A percentile compares a stretch with the other conserved stretches of the same genome.
Evolutionary conservation across 2,113 vertebrate species (phyloP).

Genomic region (Toxostoma redivivum): DNA sequence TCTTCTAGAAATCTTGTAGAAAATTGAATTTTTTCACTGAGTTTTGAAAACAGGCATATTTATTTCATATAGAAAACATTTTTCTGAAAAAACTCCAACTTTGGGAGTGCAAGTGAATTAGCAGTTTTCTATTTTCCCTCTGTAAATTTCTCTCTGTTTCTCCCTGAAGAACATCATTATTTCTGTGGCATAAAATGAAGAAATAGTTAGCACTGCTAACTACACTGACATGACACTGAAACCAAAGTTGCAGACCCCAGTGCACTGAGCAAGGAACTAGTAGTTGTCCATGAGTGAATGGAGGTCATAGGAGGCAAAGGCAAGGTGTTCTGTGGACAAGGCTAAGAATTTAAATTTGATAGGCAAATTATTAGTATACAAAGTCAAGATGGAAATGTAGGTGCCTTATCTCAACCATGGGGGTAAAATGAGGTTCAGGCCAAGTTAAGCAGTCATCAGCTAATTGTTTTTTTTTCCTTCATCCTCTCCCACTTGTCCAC

Average conservation of each 20-base stretch:
- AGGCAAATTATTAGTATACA: background rate
- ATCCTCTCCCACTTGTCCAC: background rate
- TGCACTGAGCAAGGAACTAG: background rate
- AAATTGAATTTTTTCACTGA: background rate
- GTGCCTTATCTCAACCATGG: background rate
- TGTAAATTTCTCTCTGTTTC: background rate
- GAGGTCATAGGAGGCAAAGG: background rate
- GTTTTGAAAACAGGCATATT: background rate
- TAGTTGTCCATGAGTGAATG: background rate
- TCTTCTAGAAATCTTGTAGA: background rate
- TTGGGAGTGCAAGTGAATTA: background rate
- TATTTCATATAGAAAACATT: background rate
- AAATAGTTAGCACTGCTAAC: background rate
- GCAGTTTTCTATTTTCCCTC: background rate
- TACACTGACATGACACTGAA: background rate
- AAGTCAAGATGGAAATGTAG: background rate
- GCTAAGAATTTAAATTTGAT: background rate
- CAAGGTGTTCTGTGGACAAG: background rate
- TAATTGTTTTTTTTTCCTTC: background rate
- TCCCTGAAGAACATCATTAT: background rate
- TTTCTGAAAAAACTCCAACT: background rate
- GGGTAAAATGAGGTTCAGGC: background rate
- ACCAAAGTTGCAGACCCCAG: background rate
- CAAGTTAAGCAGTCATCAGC: background rate
- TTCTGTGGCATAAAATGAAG: background rate